Percentiles rank a stretch among this genome's conserved stretches.
These are phyloP conservation scores for Gonatopus flavifemur DNA, from an alignment of 1,140 invertebrate genomes.

Conservation along the genomic window DNA sequence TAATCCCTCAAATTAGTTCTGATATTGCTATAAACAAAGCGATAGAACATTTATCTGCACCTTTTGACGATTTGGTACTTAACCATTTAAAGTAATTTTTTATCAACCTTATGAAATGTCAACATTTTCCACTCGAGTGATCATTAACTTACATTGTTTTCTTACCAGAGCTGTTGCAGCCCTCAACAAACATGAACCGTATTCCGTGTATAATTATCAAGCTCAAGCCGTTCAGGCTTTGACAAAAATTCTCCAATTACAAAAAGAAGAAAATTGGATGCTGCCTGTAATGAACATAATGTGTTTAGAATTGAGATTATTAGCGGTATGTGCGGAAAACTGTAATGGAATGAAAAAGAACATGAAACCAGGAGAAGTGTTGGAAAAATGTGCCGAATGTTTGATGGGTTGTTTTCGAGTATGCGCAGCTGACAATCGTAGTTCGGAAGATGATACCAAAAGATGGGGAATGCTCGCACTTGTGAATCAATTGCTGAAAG, in stretches of 20 bases:
- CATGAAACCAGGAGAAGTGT: constrained; percentile 70
- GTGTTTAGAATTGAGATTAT: constrained; percentile 82
- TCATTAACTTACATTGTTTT: constrained; percentile 14
- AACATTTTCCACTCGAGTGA: not conserved
- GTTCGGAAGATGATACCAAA: constrained; percentile 86
- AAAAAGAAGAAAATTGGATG: constrained; percentile 96
- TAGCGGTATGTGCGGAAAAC: constrained; percentile 80
- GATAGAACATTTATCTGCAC: constrained; percentile 70
- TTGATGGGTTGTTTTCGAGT: constrained; percentile 94
- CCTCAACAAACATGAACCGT: constrained; percentile 67
- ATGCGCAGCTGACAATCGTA: constrained; percentile 88
- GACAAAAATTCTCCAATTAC: constrained; percentile 79
- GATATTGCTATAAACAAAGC: constrained; percentile 71
- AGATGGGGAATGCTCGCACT: constrained; percentile 93
- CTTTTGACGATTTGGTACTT: constrained; percentile 79
- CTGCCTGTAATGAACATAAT: constrained; percentile 87
- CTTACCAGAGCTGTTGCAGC: constrained; percentile 66
- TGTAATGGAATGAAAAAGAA: constrained; percentile 49
- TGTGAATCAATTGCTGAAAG: constrained; percentile 96
- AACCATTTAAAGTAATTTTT: constrained; percentile 71
- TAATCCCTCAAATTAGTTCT: constrained; percentile 68
- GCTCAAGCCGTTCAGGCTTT: constrained; percentile 76
- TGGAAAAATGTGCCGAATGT: constrained; percentile 93
- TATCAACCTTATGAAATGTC: constrained; percentile 6
- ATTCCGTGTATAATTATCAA: constrained; percentile 80